Conservation (phyloP, 2,888 invertebrate genomes). For the Synanthedon andrenaeformis region DNA sequence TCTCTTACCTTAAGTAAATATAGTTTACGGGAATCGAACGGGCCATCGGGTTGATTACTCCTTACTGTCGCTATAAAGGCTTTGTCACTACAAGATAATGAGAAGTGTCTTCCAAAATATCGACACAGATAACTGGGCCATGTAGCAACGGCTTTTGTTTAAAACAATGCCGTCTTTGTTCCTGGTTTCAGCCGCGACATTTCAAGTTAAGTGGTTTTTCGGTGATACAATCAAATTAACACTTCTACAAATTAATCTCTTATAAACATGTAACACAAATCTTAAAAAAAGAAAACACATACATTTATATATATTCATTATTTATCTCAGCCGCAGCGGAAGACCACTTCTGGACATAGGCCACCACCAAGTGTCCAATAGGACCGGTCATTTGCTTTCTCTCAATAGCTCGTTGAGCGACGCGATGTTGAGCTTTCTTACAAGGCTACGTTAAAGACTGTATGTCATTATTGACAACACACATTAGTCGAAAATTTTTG, state of each 20-base stretch:
- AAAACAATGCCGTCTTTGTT: not conserved
- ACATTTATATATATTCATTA: too few relatives aligned
- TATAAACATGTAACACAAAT: not conserved
- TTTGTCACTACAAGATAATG: constrained; percentile 8
- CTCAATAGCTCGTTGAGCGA: too few relatives aligned
- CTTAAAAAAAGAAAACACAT: too few relatives aligned
- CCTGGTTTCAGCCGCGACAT: not conserved
- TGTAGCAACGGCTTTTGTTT: not conserved
- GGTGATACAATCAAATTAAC: not conserved
- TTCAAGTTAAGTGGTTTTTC: not conserved
- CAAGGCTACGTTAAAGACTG: too few relatives aligned
- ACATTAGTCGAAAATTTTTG: too few relatives aligned
- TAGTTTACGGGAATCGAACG: not conserved
- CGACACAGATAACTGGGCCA: constrained; percentile 5
- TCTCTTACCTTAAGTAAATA: too few relatives aligned
- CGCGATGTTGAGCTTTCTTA: too few relatives aligned
- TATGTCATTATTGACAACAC: too few relatives aligned
- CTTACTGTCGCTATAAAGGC: not conserved
- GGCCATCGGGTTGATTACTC: not conserved
- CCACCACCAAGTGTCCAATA: too few relatives aligned
- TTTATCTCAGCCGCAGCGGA: too few relatives aligned
- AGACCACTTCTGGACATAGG: too few relatives aligned
- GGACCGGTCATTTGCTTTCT: too few relatives aligned
- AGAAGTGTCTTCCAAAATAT: constrained; percentile 12
- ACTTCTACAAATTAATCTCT: not conserved